Base-by-base conservation (phyloP, 2,113 vertebrate species). In the Nannospalax galili region DNA sequence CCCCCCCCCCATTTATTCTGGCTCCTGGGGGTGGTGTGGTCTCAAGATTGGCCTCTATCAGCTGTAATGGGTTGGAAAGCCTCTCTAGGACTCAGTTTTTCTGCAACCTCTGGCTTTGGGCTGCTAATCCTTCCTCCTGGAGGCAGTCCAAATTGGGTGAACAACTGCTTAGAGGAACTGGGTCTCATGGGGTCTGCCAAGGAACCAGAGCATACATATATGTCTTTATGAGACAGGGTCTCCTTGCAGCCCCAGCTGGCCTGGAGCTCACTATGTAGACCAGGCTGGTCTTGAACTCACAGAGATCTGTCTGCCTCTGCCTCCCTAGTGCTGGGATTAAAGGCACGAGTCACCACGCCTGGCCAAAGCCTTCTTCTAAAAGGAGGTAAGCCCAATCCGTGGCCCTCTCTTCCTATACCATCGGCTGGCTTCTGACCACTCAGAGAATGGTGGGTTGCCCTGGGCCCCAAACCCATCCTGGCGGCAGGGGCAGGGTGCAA, bases 321-420 rank as follows among this genome's bases (percentile, higher is more conserved):
- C n/a, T n/a, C n/a, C n/a, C n/a, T n/a, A n/a, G n/a, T n/a, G n/a
- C n/a, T n/a, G n/a, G n/a, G n/a, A n/a, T n/a, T n/a, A n/a, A n/a
- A n/a, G n/a, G n/a, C n/a, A n/a, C n/a, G n/a, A n/a, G n/a, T n/a
- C n/a, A n/a, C n/a, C n/a, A n/a, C n/a, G n/a, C n/a, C n/a, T n/a
- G n/a, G n/a, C 15, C 48, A 7, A 9, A n/a, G 7, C 14, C 77
- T 9, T 58, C 42, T 78, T n/a, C 11, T 26, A 22, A 40, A 64
- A 28, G 45, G 11, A 77, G 40, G 20, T 14, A 35, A 74, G 16
- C 52, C n/a, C n/a, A 0, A 37, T 11, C 17, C 0, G 7, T 58
- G 2, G 0, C 37, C 58, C 32, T 24, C 22, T 15, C 3, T 19
- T 15, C 24, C 6, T 0, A 1, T n/a, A 14, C n/a, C 14, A 0